Evolutionary conservation across 2,113 vertebrate genomes (phyloP).

Genomic region (Lepus europaeus): DNA sequence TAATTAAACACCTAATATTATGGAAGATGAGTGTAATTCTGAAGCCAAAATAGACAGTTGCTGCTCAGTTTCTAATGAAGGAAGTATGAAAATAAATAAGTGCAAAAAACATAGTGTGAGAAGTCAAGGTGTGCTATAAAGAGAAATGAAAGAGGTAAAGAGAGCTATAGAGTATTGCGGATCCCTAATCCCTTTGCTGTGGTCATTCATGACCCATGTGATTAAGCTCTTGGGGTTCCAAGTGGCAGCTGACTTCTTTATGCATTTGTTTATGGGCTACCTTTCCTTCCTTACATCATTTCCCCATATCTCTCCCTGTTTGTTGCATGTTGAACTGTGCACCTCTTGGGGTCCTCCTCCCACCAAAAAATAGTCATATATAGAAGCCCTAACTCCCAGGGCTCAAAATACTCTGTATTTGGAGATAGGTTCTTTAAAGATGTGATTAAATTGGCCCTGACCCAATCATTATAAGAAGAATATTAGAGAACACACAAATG

Average conservation of each 20-base stretch:
- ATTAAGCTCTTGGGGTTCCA: background rate
- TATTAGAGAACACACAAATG: no score
- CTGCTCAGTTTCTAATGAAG: constrained; percentile 8
- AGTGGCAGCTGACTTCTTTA: background rate
- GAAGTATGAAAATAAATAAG: background rate
- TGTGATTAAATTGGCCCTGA: background rate
- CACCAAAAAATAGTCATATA: background rate
- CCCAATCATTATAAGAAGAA: background rate
- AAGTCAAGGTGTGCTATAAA: background rate
- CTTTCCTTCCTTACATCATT: background rate
- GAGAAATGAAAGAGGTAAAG: background rate
- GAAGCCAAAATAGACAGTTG: background rate
- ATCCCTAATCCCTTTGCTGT: background rate
- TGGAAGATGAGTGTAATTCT: background rate
- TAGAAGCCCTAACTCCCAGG: background rate
- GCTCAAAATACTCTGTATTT: background rate
- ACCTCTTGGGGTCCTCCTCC: no score
- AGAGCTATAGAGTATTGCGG: background rate
- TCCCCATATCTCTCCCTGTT: background rate
- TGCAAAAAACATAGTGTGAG: background rate
- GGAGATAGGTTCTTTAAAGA: background rate
- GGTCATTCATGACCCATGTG: background rate
- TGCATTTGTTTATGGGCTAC: accelerated
- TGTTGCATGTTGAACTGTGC: background rate
- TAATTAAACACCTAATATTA: background rate